These are phyloP conservation scores for Spilosoma lubricipeda DNA, from an alignment of 2,888 invertebrate genomes.

Conservation along the genomic window DNA sequence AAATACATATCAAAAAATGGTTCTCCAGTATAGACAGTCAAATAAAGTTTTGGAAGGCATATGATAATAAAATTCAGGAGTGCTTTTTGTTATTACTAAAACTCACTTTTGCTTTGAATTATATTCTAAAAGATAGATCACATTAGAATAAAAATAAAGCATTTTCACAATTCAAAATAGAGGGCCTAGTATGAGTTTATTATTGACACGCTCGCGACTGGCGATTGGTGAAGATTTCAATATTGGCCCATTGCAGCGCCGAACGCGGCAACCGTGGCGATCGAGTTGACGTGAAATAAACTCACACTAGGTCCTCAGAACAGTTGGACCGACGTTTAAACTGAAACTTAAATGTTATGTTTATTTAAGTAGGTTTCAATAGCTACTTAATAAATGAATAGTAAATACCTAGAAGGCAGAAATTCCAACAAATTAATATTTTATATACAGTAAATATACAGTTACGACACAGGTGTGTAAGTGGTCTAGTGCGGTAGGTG, in stretches of 20 bases:
- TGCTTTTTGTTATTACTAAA: too few relatives aligned
- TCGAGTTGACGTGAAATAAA: too few relatives aligned
- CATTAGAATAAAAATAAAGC: neutral
- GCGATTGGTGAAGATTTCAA: too few relatives aligned
- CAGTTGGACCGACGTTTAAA: neutral
- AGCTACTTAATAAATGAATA: neutral
- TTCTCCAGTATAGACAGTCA: neutral
- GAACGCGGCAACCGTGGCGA: too few relatives aligned
- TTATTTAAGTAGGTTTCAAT: neutral
- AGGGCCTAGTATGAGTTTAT: too few relatives aligned
- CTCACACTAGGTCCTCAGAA: neutral
- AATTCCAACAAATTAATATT: slow-evolving; percentile 15
- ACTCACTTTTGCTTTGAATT: neutral
- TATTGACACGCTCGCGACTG: too few relatives aligned
- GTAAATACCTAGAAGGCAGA: neutral
- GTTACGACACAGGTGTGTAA: slow-evolving; percentile 35
- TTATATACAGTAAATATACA: slow-evolving; percentile 1
- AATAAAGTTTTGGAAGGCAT: neutral
- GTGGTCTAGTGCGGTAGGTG: slow-evolving; percentile 30
- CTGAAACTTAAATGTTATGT: neutral
- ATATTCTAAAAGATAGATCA: too few relatives aligned
- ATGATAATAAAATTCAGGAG: neutral
- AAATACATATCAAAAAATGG: neutral
- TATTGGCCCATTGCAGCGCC: too few relatives aligned
- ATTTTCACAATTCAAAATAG: neutral